Conservation (phyloP, 2,113 vertebrate genomes). For the Eurystomus gularis region DNA sequence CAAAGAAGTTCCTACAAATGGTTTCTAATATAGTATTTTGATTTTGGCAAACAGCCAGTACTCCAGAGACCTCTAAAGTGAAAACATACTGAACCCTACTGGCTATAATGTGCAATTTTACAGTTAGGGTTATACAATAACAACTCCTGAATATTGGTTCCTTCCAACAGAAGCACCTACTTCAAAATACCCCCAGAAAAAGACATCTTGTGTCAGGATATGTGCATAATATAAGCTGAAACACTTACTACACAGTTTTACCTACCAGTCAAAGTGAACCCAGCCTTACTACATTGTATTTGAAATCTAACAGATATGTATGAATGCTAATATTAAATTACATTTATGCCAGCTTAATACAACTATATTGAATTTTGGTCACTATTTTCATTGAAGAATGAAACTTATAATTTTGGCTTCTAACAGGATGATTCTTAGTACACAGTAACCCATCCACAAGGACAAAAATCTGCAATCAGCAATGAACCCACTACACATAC, state of each 20-base stretch:
- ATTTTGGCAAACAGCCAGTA: background rate
- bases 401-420: background rate
- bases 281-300: background rate
- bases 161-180: background rate
- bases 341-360: background rate
- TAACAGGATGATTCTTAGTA: background rate
- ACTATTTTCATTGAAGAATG: background rate
- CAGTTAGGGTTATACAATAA: background rate
- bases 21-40: background rate
- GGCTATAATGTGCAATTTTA: background rate
- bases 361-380: background rate
- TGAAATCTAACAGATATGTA: background rate
- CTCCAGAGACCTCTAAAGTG: background rate
- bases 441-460: background rate
- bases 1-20: background rate
- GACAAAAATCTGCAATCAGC: background rate
- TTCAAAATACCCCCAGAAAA: background rate
- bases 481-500: fast-evolving
- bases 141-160: background rate
- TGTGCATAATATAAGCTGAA: background rate
- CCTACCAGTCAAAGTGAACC: background rate
- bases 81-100: conserved; percentile 43
- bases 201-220: background rate
- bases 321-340: background rate
- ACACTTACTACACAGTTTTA: background rate